Evolutionary conservation across 2,113 vertebrate genomes (phyloP).

Genomic region (Heterochromis multidens): DNA sequence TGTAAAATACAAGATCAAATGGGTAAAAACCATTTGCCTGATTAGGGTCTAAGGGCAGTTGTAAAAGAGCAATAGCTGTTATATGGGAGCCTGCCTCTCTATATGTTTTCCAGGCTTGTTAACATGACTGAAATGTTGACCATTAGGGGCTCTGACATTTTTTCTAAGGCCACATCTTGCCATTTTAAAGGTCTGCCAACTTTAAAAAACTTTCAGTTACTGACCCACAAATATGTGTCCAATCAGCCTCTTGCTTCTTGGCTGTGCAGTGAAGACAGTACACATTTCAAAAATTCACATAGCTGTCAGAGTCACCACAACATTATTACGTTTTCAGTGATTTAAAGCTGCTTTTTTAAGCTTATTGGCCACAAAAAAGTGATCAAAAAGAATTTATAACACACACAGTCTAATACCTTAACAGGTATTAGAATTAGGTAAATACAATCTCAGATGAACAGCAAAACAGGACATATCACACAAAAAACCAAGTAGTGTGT

Average conservation of each 20-base stretch:
- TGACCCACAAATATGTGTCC: background rate
- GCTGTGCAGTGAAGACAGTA: no score
- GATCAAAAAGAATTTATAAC: no score
- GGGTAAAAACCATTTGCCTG: background rate
- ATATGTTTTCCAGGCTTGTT: background rate
- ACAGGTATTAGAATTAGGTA: background rate
- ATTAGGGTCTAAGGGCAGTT: background rate
- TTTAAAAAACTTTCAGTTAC: background rate
- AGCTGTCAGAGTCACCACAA: no score
- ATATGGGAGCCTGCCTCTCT: background rate
- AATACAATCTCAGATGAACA: background rate
- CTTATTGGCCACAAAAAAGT: no score
- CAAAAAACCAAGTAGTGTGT: background rate
- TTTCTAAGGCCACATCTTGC: background rate
- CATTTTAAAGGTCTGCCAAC: background rate
- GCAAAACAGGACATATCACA: background rate
- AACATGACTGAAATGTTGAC: background rate
- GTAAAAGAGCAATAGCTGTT: background rate
- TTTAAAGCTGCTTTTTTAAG: no score
- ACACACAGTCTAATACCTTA: no score
- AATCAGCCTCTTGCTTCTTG: no score
- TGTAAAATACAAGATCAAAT: background rate
- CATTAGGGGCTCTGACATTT: background rate
- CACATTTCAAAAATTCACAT: no score
- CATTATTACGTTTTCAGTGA: no score